Evolutionary conservation across 2,113 vertebrate genomes (phyloP), one percentile per base, ranked within the genome.

Genomic region (Rhinolophus ferrumequinum): DNA sequence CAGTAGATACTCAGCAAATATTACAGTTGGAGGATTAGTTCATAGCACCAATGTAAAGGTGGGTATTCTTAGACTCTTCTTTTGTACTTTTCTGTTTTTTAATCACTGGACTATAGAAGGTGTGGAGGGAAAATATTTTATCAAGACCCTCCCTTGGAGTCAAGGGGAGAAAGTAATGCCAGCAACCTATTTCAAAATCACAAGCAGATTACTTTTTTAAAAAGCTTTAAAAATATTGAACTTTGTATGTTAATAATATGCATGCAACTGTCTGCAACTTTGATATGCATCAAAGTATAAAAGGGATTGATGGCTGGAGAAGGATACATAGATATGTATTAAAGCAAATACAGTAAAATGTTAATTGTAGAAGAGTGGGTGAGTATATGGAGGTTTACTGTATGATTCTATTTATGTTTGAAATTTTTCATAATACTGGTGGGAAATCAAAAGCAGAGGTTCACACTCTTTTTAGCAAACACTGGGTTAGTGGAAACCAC

Each of bases 161-260:
- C 67, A 54, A 35, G 14, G 26, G 16, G 28, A 18, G 9, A 24
- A 91, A 87, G 16, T 38, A 91, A 19, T 91, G 26, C 28, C 60
- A 41, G 75, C 28, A 76, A 28, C 44, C 54, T 79, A 26, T 62
- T 88, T 92, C 15, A 83, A 92, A 82, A 88, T 56, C 13, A 82
- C 44, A 91, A 52, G 58, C 87, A 88, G 28, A 88, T 79, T 79
- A 24, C 58, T 22, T 60, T 60, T 60, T 87, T 76, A n/a, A 47
- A 56, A 84, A 60, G 35, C 14, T 47, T 87, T 72, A 16, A 90
- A 90, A 90, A 73, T 52, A n/a, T n/a, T 69, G 47, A 95, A 72
- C n/a, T 77, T 87, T 87, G 41, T 44, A 44, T 67, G n/a, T 75
- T 91, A 82, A 50, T 96, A 77, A 70, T 60, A 73, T 50, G 24